Evolutionary conservation across 2,113 vertebrate species (phyloP).

Genomic region (mouse (Mus musculus)): DNA sequence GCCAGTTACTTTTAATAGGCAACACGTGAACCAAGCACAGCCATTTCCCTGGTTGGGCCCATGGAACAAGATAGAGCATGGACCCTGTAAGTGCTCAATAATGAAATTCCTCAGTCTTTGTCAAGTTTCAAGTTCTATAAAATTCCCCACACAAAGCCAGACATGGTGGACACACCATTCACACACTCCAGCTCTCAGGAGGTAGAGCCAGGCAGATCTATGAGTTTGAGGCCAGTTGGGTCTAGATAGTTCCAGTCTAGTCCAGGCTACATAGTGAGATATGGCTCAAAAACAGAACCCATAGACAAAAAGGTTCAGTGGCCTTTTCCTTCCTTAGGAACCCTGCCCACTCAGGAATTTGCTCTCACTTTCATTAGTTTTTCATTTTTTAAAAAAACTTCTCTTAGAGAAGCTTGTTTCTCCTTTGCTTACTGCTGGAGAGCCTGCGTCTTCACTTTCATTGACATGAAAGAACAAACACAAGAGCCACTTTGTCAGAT

Average conservation of each 20-base stretch:
- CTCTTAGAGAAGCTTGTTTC: no score
- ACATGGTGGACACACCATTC: neutral
- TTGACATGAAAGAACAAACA: neutral
- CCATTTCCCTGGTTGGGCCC: neutral
- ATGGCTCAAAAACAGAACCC: neutral
- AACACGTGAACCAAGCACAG: neutral
- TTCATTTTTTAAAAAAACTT: no score
- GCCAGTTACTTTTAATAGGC: neutral
- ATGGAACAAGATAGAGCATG: neutral
- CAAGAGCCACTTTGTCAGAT: neutral
- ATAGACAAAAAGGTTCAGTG: neutral
- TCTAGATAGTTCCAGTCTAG: neutral
- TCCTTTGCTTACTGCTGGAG: no score
- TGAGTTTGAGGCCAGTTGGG: neutral
- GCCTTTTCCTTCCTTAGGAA: no score
- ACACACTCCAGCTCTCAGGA: neutral
- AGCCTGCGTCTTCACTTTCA: no score
- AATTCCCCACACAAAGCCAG: neutral
- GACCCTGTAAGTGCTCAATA: neutral
- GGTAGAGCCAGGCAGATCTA: neutral
- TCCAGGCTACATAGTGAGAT: neutral
- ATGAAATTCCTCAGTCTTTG: neutral
- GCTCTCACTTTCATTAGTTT: no score
- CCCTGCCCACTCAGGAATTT: no score
- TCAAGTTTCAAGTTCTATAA: neutral